phyloP scores from a whole-genome alignment of 2,797 vertebrate genomes.

The Phrynocephalus guinanensis region DNA sequence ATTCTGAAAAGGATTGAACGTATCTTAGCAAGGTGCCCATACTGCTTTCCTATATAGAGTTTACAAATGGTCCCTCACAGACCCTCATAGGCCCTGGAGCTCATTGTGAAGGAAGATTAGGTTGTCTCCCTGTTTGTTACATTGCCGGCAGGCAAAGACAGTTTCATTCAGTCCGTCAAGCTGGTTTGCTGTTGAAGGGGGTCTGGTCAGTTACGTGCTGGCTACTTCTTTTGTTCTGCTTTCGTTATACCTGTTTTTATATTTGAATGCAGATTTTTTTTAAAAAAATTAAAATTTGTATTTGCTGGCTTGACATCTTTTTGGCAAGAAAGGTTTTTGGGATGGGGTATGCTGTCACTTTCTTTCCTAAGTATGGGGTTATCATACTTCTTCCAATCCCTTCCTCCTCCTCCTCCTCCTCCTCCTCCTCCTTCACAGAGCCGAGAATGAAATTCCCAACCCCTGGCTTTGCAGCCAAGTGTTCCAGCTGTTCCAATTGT shows the following conservation, averaged over 20 bases:
- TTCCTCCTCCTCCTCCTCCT: too few species aligned
- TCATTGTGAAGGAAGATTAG: not conserved
- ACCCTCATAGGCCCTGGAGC: not conserved
- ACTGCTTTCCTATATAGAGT: not conserved
- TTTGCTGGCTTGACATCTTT: not conserved
- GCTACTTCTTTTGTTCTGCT: not conserved
- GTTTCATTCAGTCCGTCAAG: not conserved
- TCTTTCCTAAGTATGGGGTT: too few species aligned
- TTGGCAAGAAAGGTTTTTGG: not conserved
- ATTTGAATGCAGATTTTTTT: not conserved
- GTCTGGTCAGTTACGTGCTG: not conserved
- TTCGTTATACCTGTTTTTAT: not conserved
- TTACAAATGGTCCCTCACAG: not conserved
- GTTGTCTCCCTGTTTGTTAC: not conserved
- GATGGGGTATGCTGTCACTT: too few species aligned
- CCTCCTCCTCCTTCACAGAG: too few species aligned
- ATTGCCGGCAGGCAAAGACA: not conserved
- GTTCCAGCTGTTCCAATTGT: too few species aligned
- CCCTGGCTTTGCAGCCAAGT: too few species aligned
- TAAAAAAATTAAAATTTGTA: not conserved
- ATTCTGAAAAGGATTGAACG: too few species aligned
- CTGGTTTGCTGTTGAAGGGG: not conserved
- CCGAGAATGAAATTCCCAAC: too few species aligned
- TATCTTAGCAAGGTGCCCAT: too few species aligned
- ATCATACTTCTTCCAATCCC: too few species aligned